A percentile compares a stretch with the other conserved stretches of the same genome.
Evolutionary conservation across 2,797 vertebrate species (phyloP).

Genomic region (Periparus ater): DNA sequence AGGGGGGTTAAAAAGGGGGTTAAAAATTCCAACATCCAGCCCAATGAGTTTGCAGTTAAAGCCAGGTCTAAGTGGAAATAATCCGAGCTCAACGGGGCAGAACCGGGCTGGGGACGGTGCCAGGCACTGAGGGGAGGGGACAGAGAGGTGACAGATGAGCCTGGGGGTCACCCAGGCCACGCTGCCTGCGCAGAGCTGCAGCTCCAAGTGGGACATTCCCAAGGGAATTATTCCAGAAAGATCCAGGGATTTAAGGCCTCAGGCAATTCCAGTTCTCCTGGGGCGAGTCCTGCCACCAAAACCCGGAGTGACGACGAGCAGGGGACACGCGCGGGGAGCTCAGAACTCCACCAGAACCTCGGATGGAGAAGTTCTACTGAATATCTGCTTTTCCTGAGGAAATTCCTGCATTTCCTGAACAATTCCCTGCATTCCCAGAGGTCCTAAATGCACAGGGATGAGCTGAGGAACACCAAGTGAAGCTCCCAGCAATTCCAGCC

Average conservation of each 20-base stretch:
- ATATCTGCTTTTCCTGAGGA: not conserved
- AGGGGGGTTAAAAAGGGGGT: too few relatives aligned
- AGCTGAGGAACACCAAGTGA: not conserved
- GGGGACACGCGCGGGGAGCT: not conserved
- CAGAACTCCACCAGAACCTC: accelerated
- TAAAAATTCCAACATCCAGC: not conserved
- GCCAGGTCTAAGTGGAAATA: not conserved
- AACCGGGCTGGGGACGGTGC: not conserved
- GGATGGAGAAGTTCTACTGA: not conserved
- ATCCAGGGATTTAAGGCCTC: not conserved
- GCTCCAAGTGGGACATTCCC: not conserved
- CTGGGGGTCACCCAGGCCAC: not conserved
- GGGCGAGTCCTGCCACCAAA: not conserved
- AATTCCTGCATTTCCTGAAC: too few relatives aligned
- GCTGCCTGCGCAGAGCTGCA: not conserved
- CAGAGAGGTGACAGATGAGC: not conserved
- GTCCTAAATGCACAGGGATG: not conserved
- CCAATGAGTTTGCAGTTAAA: not conserved
- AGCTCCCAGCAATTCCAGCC: not conserved
- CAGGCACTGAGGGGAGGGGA: not conserved
- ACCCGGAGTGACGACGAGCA: accelerated
- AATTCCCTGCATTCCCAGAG: too few relatives aligned
- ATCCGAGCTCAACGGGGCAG: too few relatives aligned
- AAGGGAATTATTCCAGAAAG: not conserved
- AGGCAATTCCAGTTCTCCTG: not conserved